phyloP scores from a whole-genome alignment of 2,113 vertebrate genomes.

The Tachysurus vachellii region DNA sequence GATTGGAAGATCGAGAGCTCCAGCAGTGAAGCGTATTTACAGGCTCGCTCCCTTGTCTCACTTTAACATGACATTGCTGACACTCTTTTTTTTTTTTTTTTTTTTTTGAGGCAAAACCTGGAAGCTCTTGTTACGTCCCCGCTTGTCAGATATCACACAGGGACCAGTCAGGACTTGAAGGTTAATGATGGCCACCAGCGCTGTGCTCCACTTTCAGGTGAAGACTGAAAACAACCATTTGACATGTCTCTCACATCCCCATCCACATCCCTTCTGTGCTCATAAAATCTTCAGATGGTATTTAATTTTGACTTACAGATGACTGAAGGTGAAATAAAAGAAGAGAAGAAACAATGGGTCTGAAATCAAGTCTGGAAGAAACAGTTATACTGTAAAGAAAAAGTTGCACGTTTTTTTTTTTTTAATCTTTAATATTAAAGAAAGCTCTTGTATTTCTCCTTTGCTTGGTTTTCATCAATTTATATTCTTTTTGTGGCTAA shows the following conservation, averaged over 20 bases:
- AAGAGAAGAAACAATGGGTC: neutral
- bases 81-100: too few species aligned
- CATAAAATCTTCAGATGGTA: conserved; percentile 3
- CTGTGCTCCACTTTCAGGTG: conserved; percentile 5
- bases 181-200: conserved; percentile 48
- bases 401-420: neutral
- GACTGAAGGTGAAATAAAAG: conserved; percentile 9
- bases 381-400: conserved; percentile 5
- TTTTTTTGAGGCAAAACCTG: neutral
- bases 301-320: neutral
- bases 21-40: neutral
- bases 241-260: conserved; percentile 12
- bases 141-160: conserved; percentile 11
- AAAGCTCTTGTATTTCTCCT: neutral
- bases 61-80: neutral
- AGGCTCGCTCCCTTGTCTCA: neutral
- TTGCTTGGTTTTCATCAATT: neutral
- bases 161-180: conserved; percentile 32
- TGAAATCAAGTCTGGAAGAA: conserved; percentile 26
- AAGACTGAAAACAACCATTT: conserved; percentile 37
- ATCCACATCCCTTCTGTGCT: neutral
- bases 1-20: neutral
- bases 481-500: neutral
- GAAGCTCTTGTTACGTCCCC: neutral
- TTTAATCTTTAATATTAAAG: neutral